phyloP scores from a whole-genome alignment of 2,797 vertebrate genomes.

The Thunnus albacares region DNA sequence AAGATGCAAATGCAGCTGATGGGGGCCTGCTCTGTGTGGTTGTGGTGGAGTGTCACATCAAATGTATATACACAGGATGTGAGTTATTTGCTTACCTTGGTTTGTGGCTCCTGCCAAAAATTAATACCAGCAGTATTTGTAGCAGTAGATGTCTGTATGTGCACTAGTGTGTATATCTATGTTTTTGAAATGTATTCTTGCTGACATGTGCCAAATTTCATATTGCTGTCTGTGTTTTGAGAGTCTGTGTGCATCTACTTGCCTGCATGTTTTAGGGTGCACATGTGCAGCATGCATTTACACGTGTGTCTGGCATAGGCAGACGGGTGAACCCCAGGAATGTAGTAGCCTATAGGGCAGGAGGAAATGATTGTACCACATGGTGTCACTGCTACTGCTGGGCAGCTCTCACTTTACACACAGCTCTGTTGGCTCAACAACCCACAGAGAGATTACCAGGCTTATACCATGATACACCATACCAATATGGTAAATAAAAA shows the following conservation, averaged over 20 bases:
- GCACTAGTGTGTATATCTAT: not conserved
- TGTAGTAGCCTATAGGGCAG: conserved; percentile 61
- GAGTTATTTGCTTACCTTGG: conserved; percentile 16
- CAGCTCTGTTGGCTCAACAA: conserved; percentile 44
- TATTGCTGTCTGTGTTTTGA: conserved; percentile 2
- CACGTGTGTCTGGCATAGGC: conserved; percentile 46
- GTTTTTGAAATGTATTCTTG: conserved; percentile 18
- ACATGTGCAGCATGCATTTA: conserved; percentile 42
- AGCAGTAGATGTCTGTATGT: not conserved
- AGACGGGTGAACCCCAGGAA: conserved; percentile 77
- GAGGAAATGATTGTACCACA: conserved; percentile 78
- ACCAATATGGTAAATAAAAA: conserved; percentile 24
- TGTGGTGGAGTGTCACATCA: not conserved
- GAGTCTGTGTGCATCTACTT: conserved; percentile 16
- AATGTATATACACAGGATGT: not conserved
- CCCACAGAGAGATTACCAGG: conserved; percentile 45
- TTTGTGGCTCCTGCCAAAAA: not conserved
- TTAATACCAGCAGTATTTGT: not conserved
- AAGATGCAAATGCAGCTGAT: not conserved
- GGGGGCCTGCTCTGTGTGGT: not conserved
- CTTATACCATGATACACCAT: conserved; percentile 38
- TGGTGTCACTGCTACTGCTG: conserved; percentile 56
- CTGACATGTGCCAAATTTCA: conserved; percentile 16
- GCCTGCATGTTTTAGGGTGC: conserved; percentile 22
- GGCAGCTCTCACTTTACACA: conserved; percentile 36